Base-by-base conservation (phyloP, 2,888 invertebrate genomes). In the Lasioglossum zephyrum region DNA sequence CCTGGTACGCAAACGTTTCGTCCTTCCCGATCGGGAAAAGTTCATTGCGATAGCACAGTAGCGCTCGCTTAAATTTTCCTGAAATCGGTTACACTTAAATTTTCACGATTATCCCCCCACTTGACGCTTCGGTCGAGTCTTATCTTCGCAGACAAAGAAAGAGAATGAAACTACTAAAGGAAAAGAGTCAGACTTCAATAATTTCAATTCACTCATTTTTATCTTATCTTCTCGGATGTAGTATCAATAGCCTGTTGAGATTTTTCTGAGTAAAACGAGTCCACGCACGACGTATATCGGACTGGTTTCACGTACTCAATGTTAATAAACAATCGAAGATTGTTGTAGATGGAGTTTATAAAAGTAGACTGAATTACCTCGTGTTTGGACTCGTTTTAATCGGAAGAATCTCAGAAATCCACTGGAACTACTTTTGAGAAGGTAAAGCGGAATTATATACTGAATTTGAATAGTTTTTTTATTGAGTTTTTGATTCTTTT, bases 1-100 rank as follows among this genome's bases (percentile, higher is more conserved):
- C 41, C 36, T n/a, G 77, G 60, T 63, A 31, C 80, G 60, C 73
- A 73, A 70, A 80, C 66, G 57, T 69, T 79, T 79, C 79, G 41
- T 49, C 53, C n/a, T 57, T 73, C 73, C 60, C 72, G 73, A 76
- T 53, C 49, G 49, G 49, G 44, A 36, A 79, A 73, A 26, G 39
- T 79, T 41, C 47, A 13, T 9, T 39, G 73, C n/a, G 31, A 36
- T 31, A n/a, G n/a, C 22, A 57, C 11, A 11, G n/a, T n/a, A n/a
- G n/a, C 57, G n/a, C n/a, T 11, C 57, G 0, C n/a, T 57, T 57
- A 57, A n/a, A 53, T 53, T 53, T 44, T n/a, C 22, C 22, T 9
- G 6, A 53, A 53, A 53, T 53, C 53, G 53, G 22, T 22, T 53
- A 9, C 53, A 8, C 22, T 22, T 22, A 22, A 53, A 53, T 53